Evolutionary conservation across 2,113 vertebrate genomes (phyloP), one percentile per base, ranked within the genome.

Genomic region (Erythrolamprus reginae): DNA sequence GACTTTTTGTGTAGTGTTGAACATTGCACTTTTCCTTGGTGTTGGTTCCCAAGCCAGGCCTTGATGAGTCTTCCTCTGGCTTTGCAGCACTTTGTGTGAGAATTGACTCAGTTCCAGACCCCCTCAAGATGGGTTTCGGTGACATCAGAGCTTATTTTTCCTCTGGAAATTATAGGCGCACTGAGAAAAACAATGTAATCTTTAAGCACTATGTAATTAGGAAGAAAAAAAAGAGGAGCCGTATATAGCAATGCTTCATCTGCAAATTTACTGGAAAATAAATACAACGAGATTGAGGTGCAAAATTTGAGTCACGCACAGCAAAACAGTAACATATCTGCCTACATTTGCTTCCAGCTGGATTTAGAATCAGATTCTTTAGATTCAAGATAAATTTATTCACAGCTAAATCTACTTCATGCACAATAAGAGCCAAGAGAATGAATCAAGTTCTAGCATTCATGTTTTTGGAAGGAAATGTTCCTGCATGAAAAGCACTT

Each of bases 121-220:
- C 5, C 5, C 21, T 84, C 8, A 56, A 15, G 58, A 4, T 53
- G 7, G 42, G 53, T 42, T 90, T 23, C 28, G 5, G 21, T 56
- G 45, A 50, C 3, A 33, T 90, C 52, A 93, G 89, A 94, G 1
- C 13, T 51, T 61, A 1, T 89, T 91, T 94, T 92, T 89, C 5
- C 4, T 82, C 15, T 28, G 6, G 0, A 23, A 90, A 86, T 84
- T 91, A 48, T 88, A 89, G 85, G 2, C 58, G 42, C 88, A 88
- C 24, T 89, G 24, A 56, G 77, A 1, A 55, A 0, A 33, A 77
- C 82, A 87, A 6, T 70, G 0, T 48, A 1, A 0, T 90, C 0
- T 23, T 84, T 70, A 92, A 24, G 10, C 3, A 42, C 19, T 51
- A 1, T 15, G 82, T 51, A 48, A 24, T 93, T 92, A 90, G 21